phyloP scores from a whole-genome alignment of 2,113 vertebrate species.

The Rana temporaria region DNA sequence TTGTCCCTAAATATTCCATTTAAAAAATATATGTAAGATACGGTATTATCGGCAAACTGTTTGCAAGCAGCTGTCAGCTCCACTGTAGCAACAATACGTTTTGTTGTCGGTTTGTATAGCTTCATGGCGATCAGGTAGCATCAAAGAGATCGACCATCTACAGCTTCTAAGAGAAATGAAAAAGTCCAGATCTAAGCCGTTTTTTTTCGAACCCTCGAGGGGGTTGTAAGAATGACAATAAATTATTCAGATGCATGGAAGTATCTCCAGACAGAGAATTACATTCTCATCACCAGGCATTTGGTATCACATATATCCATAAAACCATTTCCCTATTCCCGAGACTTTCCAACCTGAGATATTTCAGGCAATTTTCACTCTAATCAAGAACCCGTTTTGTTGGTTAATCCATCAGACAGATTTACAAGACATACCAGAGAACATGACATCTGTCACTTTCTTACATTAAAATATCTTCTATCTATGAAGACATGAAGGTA shows the following conservation, averaged over 20 bases:
- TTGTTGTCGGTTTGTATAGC: neutral
- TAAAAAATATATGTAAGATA: too few species aligned
- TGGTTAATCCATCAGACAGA: neutral
- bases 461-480: neutral
- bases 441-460: neutral
- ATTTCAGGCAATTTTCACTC: neutral
- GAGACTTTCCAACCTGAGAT: neutral
- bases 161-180: neutral
- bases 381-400: neutral
- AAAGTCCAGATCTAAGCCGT: neutral
- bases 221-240: neutral
- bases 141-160: neutral
- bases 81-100: too few species aligned
- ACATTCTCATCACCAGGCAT: neutral
- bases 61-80: too few species aligned
- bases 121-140: neutral
- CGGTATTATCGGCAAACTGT: too few species aligned
- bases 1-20: too few species aligned
- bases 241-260: slow-evolving; percentile 12
- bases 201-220: neutral
- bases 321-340: neutral
- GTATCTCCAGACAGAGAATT: neutral
- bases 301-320: neutral
- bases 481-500: too few species aligned
- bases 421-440: neutral